Conservation (phyloP, 2,888 invertebrate genomes). For the Synanthedon vespiformis region DNA sequence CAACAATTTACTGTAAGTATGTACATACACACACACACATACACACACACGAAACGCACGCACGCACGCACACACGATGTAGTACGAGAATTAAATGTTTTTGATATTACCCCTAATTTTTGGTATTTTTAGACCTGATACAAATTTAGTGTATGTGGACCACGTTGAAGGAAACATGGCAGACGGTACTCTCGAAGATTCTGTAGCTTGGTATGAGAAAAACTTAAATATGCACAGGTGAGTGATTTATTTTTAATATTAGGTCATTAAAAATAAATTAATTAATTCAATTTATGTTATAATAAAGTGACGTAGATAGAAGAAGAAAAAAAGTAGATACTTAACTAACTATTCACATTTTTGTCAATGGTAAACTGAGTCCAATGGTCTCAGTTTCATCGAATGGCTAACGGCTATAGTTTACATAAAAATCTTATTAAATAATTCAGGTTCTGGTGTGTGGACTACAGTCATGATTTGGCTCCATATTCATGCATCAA, state of each 20-base stretch:
- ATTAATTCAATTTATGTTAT: not conserved
- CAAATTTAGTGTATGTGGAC: slow-evolving; percentile 87
- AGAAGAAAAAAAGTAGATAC: too few species aligned
- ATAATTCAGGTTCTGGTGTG: slow-evolving; percentile 89
- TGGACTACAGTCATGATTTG: slow-evolving; percentile 94
- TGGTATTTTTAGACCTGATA: slow-evolving; percentile 68
- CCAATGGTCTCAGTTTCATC: too few species aligned
- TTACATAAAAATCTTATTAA: too few species aligned
- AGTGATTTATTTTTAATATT: not conserved
- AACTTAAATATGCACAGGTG: slow-evolving; percentile 71
- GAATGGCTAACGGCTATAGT: too few species aligned
- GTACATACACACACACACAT: not conserved
- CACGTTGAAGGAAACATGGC: slow-evolving; percentile 98
- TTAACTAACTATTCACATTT: too few species aligned
- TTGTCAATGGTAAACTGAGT: too few species aligned
- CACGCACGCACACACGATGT: not conserved
- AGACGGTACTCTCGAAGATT: slow-evolving; percentile 87
- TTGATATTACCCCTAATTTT: not conserved
- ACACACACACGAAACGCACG: too few species aligned
- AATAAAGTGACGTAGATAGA: too few species aligned
- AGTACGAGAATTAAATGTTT: not conserved
- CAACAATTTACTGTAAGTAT: slow-evolving; percentile 68
- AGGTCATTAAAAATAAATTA: not conserved
- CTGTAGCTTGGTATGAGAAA: slow-evolving; percentile 84
- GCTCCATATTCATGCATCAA: slow-evolving; percentile 94